Conservation (phyloP, 23 tunicate genomes). For the Styela plicata region DNA sequence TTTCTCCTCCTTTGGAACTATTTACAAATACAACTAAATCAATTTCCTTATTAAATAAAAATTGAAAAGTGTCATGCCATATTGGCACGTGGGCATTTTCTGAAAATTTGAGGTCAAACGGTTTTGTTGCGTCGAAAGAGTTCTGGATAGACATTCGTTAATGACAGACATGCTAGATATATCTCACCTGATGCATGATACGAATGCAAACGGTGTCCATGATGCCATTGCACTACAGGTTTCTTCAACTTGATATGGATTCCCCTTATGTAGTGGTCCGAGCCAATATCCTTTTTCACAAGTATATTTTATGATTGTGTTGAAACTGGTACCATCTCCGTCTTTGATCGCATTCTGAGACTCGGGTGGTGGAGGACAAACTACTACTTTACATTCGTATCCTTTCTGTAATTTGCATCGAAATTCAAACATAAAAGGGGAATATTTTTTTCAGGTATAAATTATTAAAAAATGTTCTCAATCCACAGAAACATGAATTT, state of each 20-base stretch:
- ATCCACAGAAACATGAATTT: too few relatives aligned
- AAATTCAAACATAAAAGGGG: too few relatives aligned
- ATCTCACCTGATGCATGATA: conserved; percentile 11
- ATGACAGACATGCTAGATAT: too few relatives aligned
- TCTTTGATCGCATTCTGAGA: background rate
- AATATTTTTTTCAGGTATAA: too few relatives aligned
- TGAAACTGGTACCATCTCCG: background rate
- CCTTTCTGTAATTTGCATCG: background rate
- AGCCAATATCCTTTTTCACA: conserved; percentile 6
- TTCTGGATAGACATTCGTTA: too few relatives aligned
- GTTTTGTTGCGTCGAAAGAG: too few relatives aligned
- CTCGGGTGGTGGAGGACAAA: background rate
- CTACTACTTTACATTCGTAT: background rate
- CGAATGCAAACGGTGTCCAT: background rate
- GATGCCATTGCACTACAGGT: background rate
- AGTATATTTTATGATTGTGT: background rate
- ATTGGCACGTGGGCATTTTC: background rate
- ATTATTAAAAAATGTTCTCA: too few relatives aligned
- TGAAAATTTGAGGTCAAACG: too few relatives aligned
- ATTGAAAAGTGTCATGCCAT: too few relatives aligned
- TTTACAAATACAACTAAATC: too few relatives aligned
- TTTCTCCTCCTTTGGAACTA: too few relatives aligned
- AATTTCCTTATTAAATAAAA: too few relatives aligned
- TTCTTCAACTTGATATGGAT: conserved; percentile 1
- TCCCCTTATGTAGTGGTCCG: background rate